phyloP scores from a whole-genome alignment of 2,797 vertebrate species.

The Glossophaga mutica region DNA sequence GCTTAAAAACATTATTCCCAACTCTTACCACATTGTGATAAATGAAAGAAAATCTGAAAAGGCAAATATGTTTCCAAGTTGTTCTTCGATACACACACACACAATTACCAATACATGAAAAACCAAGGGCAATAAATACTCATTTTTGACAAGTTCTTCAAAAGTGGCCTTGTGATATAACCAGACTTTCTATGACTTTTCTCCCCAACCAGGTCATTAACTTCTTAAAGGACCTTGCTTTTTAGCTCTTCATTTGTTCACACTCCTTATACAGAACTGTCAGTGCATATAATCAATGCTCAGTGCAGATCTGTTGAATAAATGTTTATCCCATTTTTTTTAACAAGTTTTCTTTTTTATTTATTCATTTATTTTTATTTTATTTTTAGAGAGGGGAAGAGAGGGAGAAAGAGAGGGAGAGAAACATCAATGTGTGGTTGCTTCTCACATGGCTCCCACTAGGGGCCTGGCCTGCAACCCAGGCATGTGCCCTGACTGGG shows the following conservation, averaged over 20 bases:
- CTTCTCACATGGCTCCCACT: too few relatives aligned
- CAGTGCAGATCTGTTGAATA: not conserved
- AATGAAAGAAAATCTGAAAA: constrained; percentile 11
- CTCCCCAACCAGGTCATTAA: not conserved
- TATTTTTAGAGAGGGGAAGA: too few relatives aligned
- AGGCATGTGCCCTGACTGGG: too few relatives aligned
- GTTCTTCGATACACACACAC: not conserved
- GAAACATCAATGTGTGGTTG: too few relatives aligned
- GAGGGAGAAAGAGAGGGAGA: too few relatives aligned
- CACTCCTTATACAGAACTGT: not conserved
- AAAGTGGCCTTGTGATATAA: not conserved
- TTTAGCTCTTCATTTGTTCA: not conserved
- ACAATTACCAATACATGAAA: constrained; percentile 14
- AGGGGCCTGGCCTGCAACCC: too few relatives aligned
- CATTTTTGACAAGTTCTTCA: not conserved
- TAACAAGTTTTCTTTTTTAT: too few relatives aligned
- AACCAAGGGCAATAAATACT: not conserved
- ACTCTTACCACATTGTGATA: not conserved
- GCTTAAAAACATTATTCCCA: not conserved
- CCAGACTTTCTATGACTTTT: not conserved
- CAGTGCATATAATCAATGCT: not conserved
- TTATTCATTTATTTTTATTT: too few relatives aligned
- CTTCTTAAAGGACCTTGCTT: not conserved
- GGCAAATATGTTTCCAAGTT: constrained; percentile 13
- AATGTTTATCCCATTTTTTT: not conserved